A percentile compares a stretch with the other conserved stretches of the same genome.
Conservation (phyloP, 2,797 vertebrate species). For the Darevskia nairensis region DNA sequence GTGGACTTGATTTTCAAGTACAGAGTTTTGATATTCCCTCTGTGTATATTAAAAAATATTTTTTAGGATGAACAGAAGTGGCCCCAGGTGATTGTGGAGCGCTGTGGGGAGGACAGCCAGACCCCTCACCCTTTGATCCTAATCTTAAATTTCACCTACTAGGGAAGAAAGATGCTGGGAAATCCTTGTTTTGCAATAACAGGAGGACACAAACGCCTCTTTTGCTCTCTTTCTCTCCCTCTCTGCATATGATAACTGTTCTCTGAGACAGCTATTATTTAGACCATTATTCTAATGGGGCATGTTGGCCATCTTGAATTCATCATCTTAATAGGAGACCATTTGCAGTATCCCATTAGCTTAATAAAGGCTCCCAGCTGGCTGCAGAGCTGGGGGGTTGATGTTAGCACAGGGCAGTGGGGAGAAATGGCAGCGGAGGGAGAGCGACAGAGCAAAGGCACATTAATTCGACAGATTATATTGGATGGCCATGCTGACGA, state of each 20-base stretch:
- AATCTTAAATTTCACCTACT: background rate
- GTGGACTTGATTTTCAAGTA: background rate
- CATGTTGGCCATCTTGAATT: background rate
- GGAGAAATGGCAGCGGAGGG: background rate
- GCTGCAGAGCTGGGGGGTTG: slow-evolving; percentile 18
- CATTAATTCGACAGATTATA: background rate
- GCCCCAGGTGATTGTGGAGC: background rate
- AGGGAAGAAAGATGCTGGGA: background rate
- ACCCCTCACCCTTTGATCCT: background rate
- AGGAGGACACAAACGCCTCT: background rate
- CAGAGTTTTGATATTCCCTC: background rate
- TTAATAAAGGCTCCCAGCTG: slow-evolving; percentile 26
- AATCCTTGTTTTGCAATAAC: background rate
- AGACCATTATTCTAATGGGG: slow-evolving; percentile 18
- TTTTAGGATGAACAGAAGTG: too few species aligned
- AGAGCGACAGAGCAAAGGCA: background rate
- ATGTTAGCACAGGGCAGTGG: background rate
- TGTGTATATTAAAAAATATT: background rate
- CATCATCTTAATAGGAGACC: background rate
- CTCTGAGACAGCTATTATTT: background rate
- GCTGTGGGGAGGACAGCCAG: too few species aligned
- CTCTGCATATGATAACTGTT: background rate
- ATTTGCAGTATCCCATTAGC: slow-evolving; percentile 15
- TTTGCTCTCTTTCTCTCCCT: background rate
- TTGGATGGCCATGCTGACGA: background rate